Conservation (phyloP, 2,888 invertebrate genomes). For the Molanna angustata region DNA sequence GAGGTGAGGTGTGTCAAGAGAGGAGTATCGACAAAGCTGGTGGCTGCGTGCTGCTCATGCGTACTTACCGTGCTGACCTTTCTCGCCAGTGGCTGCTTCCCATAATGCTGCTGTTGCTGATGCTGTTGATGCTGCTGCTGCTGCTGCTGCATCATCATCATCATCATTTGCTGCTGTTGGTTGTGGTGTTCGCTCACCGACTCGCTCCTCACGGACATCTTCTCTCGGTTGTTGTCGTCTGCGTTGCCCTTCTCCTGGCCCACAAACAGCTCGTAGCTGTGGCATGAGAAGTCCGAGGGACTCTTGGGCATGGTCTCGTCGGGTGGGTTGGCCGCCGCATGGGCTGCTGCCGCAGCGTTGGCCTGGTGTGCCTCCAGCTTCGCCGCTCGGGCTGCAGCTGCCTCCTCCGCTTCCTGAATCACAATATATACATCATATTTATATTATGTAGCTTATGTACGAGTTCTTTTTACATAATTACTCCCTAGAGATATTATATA, state of each 20-base stretch:
- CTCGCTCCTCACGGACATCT: slow-evolving; percentile 88
- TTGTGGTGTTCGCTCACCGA: slow-evolving; percentile 81
- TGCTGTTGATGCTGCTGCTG: slow-evolving; percentile 55
- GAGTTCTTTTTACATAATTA: too few species aligned
- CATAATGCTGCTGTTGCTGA: slow-evolving; percentile 33
- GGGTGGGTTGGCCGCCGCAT: slow-evolving; percentile 54
- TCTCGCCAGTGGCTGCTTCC: slow-evolving; percentile 59
- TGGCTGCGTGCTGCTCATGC: slow-evolving; percentile 38
- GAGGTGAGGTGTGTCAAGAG: slow-evolving; percentile 17
- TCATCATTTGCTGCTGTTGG: slow-evolving; percentile 33
- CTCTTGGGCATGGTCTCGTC: slow-evolving; percentile 78
- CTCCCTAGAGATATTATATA: too few species aligned
- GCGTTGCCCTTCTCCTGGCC: slow-evolving; percentile 85
- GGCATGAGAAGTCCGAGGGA: slow-evolving; percentile 88
- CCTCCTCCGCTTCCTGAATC: slow-evolving; percentile 79
- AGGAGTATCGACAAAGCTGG: slow-evolving; percentile 22
- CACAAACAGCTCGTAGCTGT: slow-evolving; percentile 89
- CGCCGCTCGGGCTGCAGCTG: slow-evolving; percentile 68
- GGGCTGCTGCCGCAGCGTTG: slow-evolving; percentile 65
- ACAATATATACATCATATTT: neutral
- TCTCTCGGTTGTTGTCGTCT: slow-evolving; percentile 87
- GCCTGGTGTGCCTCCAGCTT: slow-evolving; percentile 60
- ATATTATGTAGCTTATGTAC: neutral
- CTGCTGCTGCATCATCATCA: slow-evolving; percentile 24
- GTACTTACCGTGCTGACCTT: slow-evolving; percentile 93